Evolutionary conservation across 1,140 invertebrate species (phyloP).

Genomic region (Drosophila baimaii): DNA sequence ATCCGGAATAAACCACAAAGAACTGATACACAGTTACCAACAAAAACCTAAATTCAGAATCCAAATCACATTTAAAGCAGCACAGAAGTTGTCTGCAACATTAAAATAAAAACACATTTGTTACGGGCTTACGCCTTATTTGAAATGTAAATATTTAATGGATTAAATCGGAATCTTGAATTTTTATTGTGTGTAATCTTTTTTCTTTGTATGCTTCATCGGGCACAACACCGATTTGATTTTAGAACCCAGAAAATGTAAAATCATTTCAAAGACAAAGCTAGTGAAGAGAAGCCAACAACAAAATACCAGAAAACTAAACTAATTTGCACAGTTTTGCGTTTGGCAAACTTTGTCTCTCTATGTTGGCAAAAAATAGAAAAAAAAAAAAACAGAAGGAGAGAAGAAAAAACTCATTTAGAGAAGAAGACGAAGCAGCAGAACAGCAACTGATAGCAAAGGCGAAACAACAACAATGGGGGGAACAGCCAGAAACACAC

Average conservation of each 20-base stretch:
- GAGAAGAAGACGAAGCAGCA: slow-evolving; percentile 41
- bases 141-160: slow-evolving; percentile 15
- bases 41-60: background rate
- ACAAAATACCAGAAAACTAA: slow-evolving; percentile 57
- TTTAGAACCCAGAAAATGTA: slow-evolving; percentile 56
- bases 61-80: no score
- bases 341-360: slow-evolving; percentile 67
- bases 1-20: no score
- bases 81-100: background rate
- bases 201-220: background rate
- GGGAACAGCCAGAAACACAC: slow-evolving; percentile 32
- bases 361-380: slow-evolving; percentile 12
- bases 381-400: background rate
- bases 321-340: slow-evolving; percentile 78
- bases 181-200: background rate
- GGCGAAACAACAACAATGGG: slow-evolving; percentile 36
- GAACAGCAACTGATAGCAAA: slow-evolving; percentile 38
- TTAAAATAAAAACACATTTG: slow-evolving; percentile 1
- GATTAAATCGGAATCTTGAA: background rate
- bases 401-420: slow-evolving; percentile 60
- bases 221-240: slow-evolving; percentile 33
- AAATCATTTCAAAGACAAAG: slow-evolving; percentile 56
- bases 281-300: slow-evolving; percentile 4
- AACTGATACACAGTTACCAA: no score
- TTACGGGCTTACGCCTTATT: background rate